Percentiles rank a stretch among this genome's conserved stretches.
Conservation (phyloP, 2,888 invertebrate genomes). For the Alentia gelatinosa region DNA sequence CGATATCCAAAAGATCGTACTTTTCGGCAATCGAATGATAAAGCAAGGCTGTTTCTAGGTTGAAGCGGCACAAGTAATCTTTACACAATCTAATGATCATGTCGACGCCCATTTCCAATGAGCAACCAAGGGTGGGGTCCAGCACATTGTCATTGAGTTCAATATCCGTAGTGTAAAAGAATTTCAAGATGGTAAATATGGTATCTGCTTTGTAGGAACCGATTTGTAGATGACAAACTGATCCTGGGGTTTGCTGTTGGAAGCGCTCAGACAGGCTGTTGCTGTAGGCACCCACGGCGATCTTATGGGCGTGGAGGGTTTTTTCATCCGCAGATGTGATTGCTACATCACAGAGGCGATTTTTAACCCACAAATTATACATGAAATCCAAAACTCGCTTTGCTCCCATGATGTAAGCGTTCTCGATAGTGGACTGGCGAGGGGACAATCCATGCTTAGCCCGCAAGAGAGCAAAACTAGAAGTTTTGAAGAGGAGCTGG, state of each 20-base stretch:
- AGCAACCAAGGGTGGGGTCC: conserved; percentile 67
- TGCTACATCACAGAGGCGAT: background rate
- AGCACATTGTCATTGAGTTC: conserved; percentile 66
- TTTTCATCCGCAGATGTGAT: background rate
- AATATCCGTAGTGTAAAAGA: conserved; percentile 70
- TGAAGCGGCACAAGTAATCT: conserved; percentile 64
- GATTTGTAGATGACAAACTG: conserved; percentile 64
- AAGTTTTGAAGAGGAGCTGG: conserved; percentile 14
- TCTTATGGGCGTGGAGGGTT: conserved; percentile 65
- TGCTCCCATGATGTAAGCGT: background rate
- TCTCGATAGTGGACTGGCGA: background rate
- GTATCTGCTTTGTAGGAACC: conserved; percentile 64
- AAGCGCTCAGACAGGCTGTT: conserved; percentile 65
- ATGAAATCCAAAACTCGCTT: conserved; percentile 20
- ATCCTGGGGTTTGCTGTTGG: conserved; percentile 56
- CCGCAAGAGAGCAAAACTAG: background rate
- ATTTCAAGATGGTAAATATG: conserved; percentile 66
- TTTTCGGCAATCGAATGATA: conserved; percentile 66
- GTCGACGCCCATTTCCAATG: conserved; percentile 67
- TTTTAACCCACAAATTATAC: conserved; percentile 5
- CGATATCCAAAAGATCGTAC: conserved; percentile 65
- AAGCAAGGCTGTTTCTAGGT: conserved; percentile 59
- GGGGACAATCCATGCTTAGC: conserved; percentile 11
- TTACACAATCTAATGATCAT: conserved; percentile 65
- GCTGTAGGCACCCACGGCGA: conserved; percentile 72